Evolutionary conservation across 2,888 invertebrate genomes (phyloP).

Genomic region (Cheilosia urbana): DNA sequence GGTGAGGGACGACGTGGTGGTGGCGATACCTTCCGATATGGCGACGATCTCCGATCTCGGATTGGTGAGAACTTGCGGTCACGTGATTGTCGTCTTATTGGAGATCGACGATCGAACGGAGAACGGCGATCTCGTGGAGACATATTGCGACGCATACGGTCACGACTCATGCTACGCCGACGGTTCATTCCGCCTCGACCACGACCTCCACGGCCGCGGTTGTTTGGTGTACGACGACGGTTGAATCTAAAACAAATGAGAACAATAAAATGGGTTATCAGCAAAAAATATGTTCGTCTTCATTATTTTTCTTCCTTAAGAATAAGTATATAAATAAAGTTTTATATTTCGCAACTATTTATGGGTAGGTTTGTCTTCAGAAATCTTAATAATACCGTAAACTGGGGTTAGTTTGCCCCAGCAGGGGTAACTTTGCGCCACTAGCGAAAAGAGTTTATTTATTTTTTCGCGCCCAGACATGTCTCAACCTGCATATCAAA

Average conservation of each 20-base stretch:
- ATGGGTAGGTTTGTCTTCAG: too few relatives aligned
- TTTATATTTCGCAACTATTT: too few relatives aligned
- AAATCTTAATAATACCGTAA: too few relatives aligned
- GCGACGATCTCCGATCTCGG: constrained; percentile 73
- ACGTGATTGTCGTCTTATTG: constrained; percentile 78
- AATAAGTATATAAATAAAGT: too few relatives aligned
- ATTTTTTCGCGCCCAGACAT: too few relatives aligned
- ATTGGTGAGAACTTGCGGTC: constrained; percentile 80
- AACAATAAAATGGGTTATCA: background rate
- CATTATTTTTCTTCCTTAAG: too few relatives aligned
- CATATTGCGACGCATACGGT: constrained; percentile 78
- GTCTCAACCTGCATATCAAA: too few relatives aligned
- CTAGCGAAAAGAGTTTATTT: too few relatives aligned
- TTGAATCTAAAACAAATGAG: constrained; percentile 78
- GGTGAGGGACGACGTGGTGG: constrained; percentile 80
- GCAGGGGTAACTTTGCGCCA: too few relatives aligned
- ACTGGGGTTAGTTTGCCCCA: too few relatives aligned
- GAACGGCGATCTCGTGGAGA: constrained; percentile 79
- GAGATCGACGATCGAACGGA: constrained; percentile 79
- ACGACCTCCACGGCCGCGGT: constrained; percentile 79
- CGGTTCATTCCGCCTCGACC: constrained; percentile 78
- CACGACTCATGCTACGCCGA: constrained; percentile 80
- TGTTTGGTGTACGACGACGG: constrained; percentile 81
- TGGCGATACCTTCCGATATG: constrained; percentile 73
- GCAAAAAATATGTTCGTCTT: background rate